Evolutionary conservation across 2,113 vertebrate species (phyloP).

Genomic region (Haplochromis vanheusdeni): DNA sequence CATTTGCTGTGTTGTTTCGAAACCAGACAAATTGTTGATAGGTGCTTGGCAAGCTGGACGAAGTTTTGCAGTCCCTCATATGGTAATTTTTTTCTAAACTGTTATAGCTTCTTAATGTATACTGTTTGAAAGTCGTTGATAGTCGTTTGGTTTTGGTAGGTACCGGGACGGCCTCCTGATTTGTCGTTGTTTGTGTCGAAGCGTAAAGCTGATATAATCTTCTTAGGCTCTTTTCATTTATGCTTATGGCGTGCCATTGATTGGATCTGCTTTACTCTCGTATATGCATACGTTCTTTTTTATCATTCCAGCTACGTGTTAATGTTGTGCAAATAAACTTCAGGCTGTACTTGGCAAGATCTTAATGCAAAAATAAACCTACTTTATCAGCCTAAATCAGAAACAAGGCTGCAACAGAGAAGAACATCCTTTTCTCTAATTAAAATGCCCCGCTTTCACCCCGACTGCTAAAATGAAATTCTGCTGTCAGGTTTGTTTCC

Average conservation of each 20-base stretch:
- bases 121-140: background rate
- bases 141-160: background rate
- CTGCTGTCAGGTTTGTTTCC: background rate
- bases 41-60: background rate
- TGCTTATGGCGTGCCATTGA: background rate
- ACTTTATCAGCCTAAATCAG: background rate
- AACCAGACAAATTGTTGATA: background rate
- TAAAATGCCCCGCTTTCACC: background rate
- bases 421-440: background rate
- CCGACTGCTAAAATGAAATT: background rate
- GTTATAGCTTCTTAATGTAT: background rate
- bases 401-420: background rate
- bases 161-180: background rate
- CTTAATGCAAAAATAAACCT: background rate
- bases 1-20: background rate
- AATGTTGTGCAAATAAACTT: slow-evolving; percentile 3
- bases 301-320: background rate
- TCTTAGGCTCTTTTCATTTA: background rate
- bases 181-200: background rate
- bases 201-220: background rate
- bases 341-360: background rate
- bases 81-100: background rate
- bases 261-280: background rate
- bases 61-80: background rate
- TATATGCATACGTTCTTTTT: background rate